Conservation (phyloP, 1,140 invertebrate species). For the Philopotamus ludificatus region DNA sequence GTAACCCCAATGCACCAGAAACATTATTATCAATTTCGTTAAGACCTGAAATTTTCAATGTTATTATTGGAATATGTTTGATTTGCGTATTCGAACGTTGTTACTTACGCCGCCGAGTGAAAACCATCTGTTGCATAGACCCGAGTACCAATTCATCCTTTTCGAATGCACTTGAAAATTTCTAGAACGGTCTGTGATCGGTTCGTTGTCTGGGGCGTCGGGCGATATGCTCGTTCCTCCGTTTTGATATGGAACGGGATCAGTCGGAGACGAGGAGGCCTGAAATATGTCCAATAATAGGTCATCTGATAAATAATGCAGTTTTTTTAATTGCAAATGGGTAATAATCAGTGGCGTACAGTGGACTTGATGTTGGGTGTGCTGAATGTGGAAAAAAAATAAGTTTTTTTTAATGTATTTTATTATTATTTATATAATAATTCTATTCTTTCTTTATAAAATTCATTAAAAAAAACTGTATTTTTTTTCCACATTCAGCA, state of each 20-base stretch:
- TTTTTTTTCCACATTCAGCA: too few species aligned
- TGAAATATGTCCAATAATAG: slow-evolving; percentile 37
- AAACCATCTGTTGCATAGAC: slow-evolving; percentile 90
- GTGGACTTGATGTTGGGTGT: too few species aligned
- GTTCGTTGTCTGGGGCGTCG: slow-evolving; percentile 47
- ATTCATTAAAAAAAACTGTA: too few species aligned
- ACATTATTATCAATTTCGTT: slow-evolving; percentile 88
- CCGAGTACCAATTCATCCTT: slow-evolving; percentile 90
- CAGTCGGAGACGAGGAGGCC: slow-evolving; percentile 53
- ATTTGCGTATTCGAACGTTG: slow-evolving; percentile 6
- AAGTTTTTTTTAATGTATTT: too few species aligned
- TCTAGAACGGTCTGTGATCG: slow-evolving; percentile 54
- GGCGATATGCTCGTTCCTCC: slow-evolving; percentile 45
- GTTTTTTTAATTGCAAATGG: too few species aligned
- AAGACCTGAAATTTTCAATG: slow-evolving; percentile 62
- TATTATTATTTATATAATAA: too few species aligned
- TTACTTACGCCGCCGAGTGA: slow-evolving; percentile 82
- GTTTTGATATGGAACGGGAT: slow-evolving; percentile 48
- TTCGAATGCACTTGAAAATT: slow-evolving; percentile 77
- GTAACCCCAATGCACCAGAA: slow-evolving; percentile 90
- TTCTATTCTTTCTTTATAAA: too few species aligned
- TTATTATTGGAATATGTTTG: slow-evolving; percentile 8
- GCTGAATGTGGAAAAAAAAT: too few species aligned
- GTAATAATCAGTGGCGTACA: too few species aligned
- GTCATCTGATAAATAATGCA: neutral